These are phyloP conservation scores for Polymixis lichenea DNA, from an alignment of 2,888 invertebrate species.

Conservation along the genomic window DNA sequence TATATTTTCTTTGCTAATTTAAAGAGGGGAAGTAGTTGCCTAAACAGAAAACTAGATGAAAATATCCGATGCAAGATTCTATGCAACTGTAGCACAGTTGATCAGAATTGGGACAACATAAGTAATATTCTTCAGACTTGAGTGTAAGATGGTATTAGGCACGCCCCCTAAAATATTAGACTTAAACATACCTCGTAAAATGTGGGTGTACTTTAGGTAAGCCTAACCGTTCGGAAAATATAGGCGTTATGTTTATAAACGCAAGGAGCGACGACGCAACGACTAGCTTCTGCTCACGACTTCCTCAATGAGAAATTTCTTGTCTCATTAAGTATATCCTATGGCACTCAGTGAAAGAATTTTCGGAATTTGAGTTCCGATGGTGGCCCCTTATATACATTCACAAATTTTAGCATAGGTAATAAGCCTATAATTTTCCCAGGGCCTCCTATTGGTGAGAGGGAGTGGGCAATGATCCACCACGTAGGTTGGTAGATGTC, in stretches of 20 bases:
- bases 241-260: background rate
- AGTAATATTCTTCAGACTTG: background rate
- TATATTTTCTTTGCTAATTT: background rate
- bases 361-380: background rate
- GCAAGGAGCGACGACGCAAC: no score
- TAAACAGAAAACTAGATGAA: background rate
- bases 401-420: background rate
- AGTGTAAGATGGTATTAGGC: background rate
- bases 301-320: background rate
- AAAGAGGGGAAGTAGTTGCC: no score
- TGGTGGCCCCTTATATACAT: background rate
- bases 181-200: background rate
- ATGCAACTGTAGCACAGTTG: background rate
- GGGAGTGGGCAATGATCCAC: no score
- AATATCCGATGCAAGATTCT: no score
- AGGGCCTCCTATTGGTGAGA: no score
- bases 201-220: background rate
- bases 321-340: background rate
- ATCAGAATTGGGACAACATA: background rate
- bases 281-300: background rate
- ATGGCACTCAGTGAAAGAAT: background rate
- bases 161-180: background rate
- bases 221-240: background rate
- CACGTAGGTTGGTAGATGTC: no score
- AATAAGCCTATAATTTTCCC: no score